Percentiles rank a stretch among this genome's conserved stretches.
phyloP scores from a whole-genome alignment of 2,113 vertebrate genomes.

The Salvelinus sp. region DNA sequence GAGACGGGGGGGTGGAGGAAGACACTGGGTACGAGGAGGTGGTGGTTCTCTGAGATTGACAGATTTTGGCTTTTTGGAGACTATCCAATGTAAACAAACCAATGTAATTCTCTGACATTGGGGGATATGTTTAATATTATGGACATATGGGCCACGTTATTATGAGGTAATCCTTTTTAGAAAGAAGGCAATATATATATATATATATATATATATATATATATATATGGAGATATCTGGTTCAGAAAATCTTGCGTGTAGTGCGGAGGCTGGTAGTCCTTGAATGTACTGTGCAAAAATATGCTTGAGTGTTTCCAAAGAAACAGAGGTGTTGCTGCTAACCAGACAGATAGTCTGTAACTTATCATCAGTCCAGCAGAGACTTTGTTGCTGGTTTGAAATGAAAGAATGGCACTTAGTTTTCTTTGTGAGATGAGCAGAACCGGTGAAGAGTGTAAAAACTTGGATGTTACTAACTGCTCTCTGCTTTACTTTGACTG shows the following conservation, averaged over 20 bases:
- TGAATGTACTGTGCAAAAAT: no score
- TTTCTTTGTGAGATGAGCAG: no score
- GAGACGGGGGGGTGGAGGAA: constrained; percentile 54
- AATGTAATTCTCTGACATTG: neutral
- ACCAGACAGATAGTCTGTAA: no score
- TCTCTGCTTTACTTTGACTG: constrained; percentile 21
- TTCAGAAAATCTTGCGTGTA: neutral
- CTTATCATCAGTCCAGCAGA: no score
- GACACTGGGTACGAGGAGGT: constrained; percentile 56
- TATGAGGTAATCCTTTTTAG: neutral
- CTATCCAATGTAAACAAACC: no score
- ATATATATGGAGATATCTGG: neutral
- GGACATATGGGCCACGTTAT: neutral
- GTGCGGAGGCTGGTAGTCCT: no score
- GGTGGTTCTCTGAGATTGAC: constrained; percentile 27
- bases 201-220: constrained; percentile 13
- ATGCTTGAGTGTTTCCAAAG: no score
- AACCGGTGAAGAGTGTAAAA: neutral
- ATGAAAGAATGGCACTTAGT: no score
- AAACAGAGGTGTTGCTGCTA: no score
- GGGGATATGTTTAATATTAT: neutral
- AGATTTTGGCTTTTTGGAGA: no score
- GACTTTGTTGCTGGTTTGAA: neutral
- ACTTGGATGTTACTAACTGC: neutral
- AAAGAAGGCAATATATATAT: neutral